Conservation (phyloP, 2,797 vertebrate genomes). For the Melanitta fusca region DNA sequence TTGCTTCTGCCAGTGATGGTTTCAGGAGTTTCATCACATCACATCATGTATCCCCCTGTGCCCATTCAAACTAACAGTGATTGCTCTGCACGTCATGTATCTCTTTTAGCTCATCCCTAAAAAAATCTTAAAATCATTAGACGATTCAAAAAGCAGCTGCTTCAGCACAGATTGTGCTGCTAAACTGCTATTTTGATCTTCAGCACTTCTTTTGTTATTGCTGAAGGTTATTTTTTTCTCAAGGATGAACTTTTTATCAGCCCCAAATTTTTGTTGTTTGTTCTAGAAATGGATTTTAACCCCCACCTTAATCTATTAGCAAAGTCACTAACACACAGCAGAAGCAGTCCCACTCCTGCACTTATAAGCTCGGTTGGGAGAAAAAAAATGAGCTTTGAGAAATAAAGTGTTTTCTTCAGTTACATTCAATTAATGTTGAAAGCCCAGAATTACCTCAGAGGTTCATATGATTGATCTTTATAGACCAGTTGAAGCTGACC, state of each 20-base stretch:
- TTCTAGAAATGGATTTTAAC: neutral
- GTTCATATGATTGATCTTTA: neutral
- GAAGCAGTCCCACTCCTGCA: neutral
- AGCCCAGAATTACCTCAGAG: neutral
- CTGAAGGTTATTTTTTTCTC: neutral
- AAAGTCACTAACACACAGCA: neutral
- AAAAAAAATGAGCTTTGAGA: neutral
- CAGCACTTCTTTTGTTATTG: neutral
- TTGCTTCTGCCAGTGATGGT: neutral
- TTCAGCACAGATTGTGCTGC: neutral
- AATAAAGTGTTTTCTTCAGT: neutral
- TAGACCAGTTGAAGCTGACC: neutral
- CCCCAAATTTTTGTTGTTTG: neutral
- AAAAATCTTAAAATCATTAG: neutral
- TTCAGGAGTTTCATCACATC: neutral
- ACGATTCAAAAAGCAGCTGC: neutral
- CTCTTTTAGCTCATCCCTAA: neutral
- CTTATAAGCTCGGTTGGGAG: neutral
- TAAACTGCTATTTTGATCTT: neutral
- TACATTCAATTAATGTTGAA: neutral
- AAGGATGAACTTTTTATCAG: neutral
- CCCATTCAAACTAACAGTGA: neutral
- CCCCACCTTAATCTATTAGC: neutral
- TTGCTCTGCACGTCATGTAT: neutral
- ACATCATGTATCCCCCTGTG: neutral